phyloP scores from a whole-genome alignment of 1,140 invertebrate genomes.

The Drosophila erecta region DNA sequence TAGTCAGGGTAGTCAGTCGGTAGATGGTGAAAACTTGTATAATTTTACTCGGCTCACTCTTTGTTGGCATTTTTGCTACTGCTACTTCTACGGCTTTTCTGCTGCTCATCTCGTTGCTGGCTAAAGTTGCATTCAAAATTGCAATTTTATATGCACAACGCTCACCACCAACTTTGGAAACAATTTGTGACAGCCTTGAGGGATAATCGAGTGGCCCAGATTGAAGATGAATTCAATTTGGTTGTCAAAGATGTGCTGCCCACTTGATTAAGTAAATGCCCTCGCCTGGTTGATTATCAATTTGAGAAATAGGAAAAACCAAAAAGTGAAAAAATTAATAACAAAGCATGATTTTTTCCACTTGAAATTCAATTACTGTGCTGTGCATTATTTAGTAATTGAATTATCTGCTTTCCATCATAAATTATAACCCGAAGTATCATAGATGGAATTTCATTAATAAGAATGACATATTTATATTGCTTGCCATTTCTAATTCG shows the following conservation, averaged over 20 bases:
- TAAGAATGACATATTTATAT: not conserved
- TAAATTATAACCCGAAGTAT: too few species aligned
- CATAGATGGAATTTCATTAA: too few species aligned
- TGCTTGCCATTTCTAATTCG: not conserved
- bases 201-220: constrained; percentile 27
- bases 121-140: constrained; percentile 53
- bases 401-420: not conserved
- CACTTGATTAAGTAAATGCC: constrained; percentile 8
- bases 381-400: not conserved
- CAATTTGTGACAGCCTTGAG: constrained; percentile 32
- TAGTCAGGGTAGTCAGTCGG: not conserved
- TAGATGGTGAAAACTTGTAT: constrained; percentile 49
- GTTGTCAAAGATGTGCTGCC: constrained; percentile 3
- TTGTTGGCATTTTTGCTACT: constrained; percentile 1
- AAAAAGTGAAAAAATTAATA: not conserved
- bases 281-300: not conserved
- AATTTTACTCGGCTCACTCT: constrained; percentile 58
- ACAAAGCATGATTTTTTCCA: not conserved
- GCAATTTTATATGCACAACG: constrained; percentile 56
- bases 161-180: constrained; percentile 23
- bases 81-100: not conserved
- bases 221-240: constrained; percentile 3
- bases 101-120: constrained; percentile 8
- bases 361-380: not conserved
- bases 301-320: not conserved